phyloP scores from a whole-genome alignment of 2,797 vertebrate genomes.

The Diplodus sargus region DNA sequence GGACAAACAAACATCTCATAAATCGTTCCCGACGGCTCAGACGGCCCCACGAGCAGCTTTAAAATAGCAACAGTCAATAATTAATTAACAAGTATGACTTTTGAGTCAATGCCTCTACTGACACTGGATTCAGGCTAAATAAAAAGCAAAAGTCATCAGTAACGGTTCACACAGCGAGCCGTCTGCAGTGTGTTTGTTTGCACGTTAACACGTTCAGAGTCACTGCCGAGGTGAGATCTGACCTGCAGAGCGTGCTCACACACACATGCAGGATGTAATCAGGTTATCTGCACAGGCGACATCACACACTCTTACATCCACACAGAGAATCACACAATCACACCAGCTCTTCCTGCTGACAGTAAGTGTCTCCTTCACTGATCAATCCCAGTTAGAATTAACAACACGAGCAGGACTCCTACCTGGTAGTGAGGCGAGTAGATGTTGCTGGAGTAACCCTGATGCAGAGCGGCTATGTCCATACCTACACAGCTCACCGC shows the following conservation, averaged over 20 bases:
- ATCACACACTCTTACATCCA: background rate
- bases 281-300: background rate
- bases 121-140: background rate
- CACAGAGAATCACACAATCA: background rate
- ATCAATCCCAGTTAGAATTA: background rate
- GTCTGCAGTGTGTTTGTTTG: conserved; percentile 13
- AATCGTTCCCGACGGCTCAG: conserved; percentile 18
- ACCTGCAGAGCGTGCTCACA: background rate
- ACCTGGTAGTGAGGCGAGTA: conserved; percentile 84
- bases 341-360: background rate
- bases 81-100: conserved; percentile 43
- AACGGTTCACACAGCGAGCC: background rate
- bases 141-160: background rate
- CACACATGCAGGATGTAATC: background rate
- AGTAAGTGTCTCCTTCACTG: background rate
- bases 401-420: conserved; percentile 20
- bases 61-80: conserved; percentile 60
- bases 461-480: conserved; percentile 81
- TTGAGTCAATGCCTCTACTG: conserved; percentile 37
- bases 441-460: conserved; percentile 77
- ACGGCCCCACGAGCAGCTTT: conserved; percentile 21
- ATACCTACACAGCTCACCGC: conserved; percentile 65
- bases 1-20: background rate
- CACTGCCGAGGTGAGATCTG: conserved; percentile 10
- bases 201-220: conserved; percentile 26